A percentile compares a stretch with the other conserved stretches of the same genome.
phyloP scores from a whole-genome alignment of 2,888 invertebrate species.

The Girardia tigrina region DNA sequence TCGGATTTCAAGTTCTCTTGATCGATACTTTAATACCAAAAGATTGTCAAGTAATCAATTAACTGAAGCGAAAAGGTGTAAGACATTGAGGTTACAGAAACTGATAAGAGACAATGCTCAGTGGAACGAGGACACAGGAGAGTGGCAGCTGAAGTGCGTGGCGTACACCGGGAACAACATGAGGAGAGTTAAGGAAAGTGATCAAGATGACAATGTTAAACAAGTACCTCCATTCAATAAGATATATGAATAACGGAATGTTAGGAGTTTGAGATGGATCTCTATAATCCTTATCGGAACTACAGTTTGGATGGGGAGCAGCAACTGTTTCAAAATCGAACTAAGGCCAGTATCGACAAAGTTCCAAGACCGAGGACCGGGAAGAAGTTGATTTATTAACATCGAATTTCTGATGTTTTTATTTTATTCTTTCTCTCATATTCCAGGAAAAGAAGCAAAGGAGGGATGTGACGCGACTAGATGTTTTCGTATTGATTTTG shows the following conservation, averaged over 20 bases:
- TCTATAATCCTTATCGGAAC: background rate
- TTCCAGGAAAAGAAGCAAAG: background rate
- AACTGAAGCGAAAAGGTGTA: conserved; percentile 11
- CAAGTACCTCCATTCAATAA: too few relatives aligned
- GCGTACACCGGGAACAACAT: conserved; percentile 98
- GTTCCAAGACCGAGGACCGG: background rate
- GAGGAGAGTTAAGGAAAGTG: conserved; percentile 51
- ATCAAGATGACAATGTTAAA: background rate
- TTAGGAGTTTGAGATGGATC: background rate
- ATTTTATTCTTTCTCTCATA: too few relatives aligned
- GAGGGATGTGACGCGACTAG: background rate
- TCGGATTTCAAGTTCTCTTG: conserved; percentile 74
- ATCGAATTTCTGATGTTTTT: background rate
- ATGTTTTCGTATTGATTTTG: background rate
- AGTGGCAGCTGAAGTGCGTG: conserved; percentile 91
- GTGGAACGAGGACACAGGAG: conserved; percentile 96
- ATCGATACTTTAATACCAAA: conserved; percentile 81
- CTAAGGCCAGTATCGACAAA: background rate
- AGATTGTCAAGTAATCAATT: conserved; percentile 64
- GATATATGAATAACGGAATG: too few relatives aligned
- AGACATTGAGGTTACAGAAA: conserved; percentile 54
- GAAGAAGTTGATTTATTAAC: background rate
- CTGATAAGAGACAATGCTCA: conserved; percentile 74
- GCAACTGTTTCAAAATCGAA: background rate
- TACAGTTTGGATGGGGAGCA: background rate